phyloP scores from a whole-genome alignment of 37 sponge, comb jelly and placozoan genomes.

The Aphrocallistes beatrix region DNA sequence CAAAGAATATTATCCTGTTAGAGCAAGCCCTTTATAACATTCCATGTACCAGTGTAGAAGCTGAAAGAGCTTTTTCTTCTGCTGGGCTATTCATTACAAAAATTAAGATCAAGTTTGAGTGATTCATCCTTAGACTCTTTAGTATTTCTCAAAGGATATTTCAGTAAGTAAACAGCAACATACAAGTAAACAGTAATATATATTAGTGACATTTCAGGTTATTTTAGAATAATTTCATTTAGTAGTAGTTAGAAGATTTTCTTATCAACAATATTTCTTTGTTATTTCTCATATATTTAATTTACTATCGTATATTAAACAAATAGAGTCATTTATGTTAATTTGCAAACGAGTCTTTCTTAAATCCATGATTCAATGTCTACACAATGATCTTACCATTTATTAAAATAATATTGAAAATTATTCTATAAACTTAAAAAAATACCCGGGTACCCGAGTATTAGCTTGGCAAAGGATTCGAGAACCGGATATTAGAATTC shows the following conservation, averaged over 20 bases:
- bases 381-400: too few relatives aligned
- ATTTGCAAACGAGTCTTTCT: too few relatives aligned
- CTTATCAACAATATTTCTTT: not conserved
- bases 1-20: not conserved
- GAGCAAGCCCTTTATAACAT: constrained; percentile 6
- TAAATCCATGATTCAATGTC: too few relatives aligned
- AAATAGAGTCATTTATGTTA: too few relatives aligned
- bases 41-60: constrained; percentile 10
- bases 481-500: too few relatives aligned
- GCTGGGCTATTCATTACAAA: not conserved
- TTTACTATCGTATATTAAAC: too few relatives aligned
- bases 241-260: not conserved
- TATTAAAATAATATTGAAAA: too few relatives aligned
- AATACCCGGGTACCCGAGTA: too few relatives aligned
- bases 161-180: not conserved
- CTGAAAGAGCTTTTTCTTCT: constrained; percentile 10
- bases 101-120: not conserved
- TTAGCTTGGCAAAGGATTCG: too few relatives aligned
- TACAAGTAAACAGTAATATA: too few relatives aligned
- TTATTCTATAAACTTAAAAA: too few relatives aligned
- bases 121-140: not conserved
- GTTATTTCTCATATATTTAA: not conserved
- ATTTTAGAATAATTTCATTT: not conserved
- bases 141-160: constrained; percentile 7
- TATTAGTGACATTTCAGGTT: not conserved